Conservation (phyloP, 2,797 vertebrate species). For the Cuculus canorus region DNA sequence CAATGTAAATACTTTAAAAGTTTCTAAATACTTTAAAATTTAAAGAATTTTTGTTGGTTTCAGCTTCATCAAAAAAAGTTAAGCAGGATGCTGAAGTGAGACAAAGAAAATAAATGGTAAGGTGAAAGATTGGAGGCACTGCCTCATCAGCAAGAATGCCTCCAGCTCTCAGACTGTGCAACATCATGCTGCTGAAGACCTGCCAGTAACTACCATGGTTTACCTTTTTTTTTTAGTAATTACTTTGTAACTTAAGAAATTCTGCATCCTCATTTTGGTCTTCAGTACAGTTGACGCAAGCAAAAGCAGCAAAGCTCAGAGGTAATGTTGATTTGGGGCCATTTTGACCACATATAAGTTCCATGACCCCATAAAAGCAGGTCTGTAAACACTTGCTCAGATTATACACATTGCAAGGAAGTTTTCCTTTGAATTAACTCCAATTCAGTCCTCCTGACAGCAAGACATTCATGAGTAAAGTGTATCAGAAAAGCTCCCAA, state of each 20-base stretch:
- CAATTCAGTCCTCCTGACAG: not conserved
- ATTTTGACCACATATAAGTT: not conserved
- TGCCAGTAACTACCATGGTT: not conserved
- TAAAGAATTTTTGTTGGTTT: not conserved
- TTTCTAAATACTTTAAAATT: not conserved
- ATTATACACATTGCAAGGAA: not conserved
- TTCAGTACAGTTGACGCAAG: not conserved
- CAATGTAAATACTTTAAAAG: not conserved
- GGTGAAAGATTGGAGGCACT: not conserved
- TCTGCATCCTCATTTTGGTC: not conserved
- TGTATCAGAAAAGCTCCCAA: not conserved
- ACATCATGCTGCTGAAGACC: not conserved
- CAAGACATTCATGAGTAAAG: not conserved
- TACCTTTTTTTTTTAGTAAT: not conserved
- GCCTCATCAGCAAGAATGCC: not conserved
- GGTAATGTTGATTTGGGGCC: not conserved
- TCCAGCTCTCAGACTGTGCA: not conserved
- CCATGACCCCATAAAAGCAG: not conserved
- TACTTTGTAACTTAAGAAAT: not conserved
- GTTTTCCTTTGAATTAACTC: not conserved
- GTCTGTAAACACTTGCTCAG: not conserved
- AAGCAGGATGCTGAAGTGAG: not conserved
- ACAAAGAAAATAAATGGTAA: constrained; percentile 4
- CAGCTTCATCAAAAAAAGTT: constrained; percentile 4
- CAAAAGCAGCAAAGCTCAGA: not conserved